These are phyloP conservation scores for Megaceryle torquata DNA, from an alignment of 2,113 vertebrate genomes.

Conservation along the genomic window DNA sequence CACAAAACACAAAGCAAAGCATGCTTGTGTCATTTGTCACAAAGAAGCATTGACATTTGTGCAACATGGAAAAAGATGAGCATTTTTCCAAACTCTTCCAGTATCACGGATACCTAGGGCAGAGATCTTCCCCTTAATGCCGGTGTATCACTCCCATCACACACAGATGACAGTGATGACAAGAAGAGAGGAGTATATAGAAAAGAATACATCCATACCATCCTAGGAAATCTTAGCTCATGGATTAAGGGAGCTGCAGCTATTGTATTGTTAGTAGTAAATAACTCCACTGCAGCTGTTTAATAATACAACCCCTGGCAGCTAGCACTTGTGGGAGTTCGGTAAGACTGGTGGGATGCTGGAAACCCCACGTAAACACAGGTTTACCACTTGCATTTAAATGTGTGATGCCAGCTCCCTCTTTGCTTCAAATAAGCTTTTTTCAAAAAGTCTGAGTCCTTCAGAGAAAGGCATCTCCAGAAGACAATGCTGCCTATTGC, in stretches of 20 bases:
- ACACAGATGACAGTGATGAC: background rate
- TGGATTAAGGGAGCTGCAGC: background rate
- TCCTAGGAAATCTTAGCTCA: background rate
- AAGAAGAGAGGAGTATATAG: background rate
- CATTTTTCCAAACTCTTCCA: background rate
- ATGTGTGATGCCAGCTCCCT: background rate
- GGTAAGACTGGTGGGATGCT: background rate
- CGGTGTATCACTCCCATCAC: background rate
- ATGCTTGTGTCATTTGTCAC: constrained; percentile 40
- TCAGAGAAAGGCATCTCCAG: background rate
- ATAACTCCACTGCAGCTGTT: background rate
- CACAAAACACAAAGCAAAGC: constrained; percentile 44
- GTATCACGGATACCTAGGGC: background rate
- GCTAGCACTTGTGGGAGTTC: background rate
- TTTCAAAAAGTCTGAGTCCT: background rate
- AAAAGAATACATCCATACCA: background rate
- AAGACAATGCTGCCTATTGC: background rate
- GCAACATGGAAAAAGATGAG: background rate
- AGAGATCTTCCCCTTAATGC: background rate
- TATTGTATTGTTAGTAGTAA: background rate
- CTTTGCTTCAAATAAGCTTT: background rate
- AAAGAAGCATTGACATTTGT: constrained; percentile 43
- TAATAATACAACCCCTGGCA: background rate
- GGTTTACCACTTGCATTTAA: background rate
- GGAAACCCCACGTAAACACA: background rate